These are phyloP conservation scores for Setipinna tenuifilis DNA, from an alignment of 2,797 vertebrate species.

Conservation along the genomic window DNA sequence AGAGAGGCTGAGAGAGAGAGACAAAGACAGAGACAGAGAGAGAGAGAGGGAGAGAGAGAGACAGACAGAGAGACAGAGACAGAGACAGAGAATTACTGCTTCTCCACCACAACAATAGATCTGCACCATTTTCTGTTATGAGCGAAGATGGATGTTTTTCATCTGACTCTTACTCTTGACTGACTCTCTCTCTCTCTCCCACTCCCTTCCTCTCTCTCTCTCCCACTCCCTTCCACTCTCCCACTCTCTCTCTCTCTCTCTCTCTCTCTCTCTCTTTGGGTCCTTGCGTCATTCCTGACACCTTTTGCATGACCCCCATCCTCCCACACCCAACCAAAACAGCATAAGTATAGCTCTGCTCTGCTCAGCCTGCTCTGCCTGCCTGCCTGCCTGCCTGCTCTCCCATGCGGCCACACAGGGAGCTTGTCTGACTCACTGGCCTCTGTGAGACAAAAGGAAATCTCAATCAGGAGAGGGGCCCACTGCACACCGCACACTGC, in stretches of 20 bases:
- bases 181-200: not conserved
- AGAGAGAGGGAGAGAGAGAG: too few species aligned
- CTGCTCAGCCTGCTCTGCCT: slow-evolving; percentile 37
- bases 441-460: slow-evolving; percentile 44
- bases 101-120: not conserved
- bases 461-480: slow-evolving; percentile 6
- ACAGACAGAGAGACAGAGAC: not conserved
- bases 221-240: not conserved
- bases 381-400: not conserved
- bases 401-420: slow-evolving; percentile 30
- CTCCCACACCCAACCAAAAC: slow-evolving; percentile 43
- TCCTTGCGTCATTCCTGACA: slow-evolving; percentile 62
- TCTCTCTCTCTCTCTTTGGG: slow-evolving; percentile 28
- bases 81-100: not conserved
- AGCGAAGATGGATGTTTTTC: not conserved
- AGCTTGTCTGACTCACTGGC: slow-evolving; percentile 53
- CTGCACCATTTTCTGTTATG: not conserved
- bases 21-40: too few species aligned
- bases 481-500: not conserved
- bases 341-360: slow-evolving; percentile 40
- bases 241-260: not conserved
- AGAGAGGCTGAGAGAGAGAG: too few species aligned
- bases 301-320: slow-evolving; percentile 58
- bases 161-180: slow-evolving; percentile 33
- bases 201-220: not conserved